Evolutionary conservation across 2,113 vertebrate genomes (phyloP), one percentile per base, ranked within the genome.

Genomic region (Gnathonemus longibarbis): DNA sequence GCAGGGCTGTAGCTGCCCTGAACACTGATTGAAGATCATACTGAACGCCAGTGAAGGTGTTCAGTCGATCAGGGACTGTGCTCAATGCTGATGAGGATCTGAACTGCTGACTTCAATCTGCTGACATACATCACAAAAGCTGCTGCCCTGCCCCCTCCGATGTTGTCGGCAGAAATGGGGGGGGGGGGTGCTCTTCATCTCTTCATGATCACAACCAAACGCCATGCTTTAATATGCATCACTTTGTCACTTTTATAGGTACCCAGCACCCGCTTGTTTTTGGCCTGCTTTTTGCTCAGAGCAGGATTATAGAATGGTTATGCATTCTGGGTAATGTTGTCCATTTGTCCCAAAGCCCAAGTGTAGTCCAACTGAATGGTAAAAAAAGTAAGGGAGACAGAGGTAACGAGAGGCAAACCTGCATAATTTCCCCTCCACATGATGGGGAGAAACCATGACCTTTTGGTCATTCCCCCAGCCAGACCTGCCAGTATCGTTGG

Each of bases 261-360:
- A 88, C 21, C 89, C 35, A 45, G 62, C 84, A 77, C 85, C 56
- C 50, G 85, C n/a, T 83, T 62, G n/a, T 48, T 48, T 85, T 10
- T 17, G 11, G 11, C 11, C 13, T 53, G 17, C 35, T 56, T 46
- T 90, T 53, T 77, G 70, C 58, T 86, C 27, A 39, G 45, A 70
- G 89, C 62, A 87, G 27, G 84, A 52, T 90, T 74, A 85, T 46
- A 74, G 0, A 58, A 87, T 87, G 66, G 85, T 35, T 87, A 74
- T 87, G 89, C 84, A 87, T 87, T 53, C 53, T 35, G 45, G 45
- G 89, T 90, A 87, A 87, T 90, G 35, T 31, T 27, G 31, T 24
- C 89, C 66, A 77, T 77, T 87, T 39, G 58, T 15, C 53, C 85
- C 31, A 87, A 77, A 53, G 86, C 85, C 62, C 62, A 52, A 52